Base-by-base conservation (phyloP, 2,797 vertebrate genomes). In the Neomorphus geoffroyi region DNA sequence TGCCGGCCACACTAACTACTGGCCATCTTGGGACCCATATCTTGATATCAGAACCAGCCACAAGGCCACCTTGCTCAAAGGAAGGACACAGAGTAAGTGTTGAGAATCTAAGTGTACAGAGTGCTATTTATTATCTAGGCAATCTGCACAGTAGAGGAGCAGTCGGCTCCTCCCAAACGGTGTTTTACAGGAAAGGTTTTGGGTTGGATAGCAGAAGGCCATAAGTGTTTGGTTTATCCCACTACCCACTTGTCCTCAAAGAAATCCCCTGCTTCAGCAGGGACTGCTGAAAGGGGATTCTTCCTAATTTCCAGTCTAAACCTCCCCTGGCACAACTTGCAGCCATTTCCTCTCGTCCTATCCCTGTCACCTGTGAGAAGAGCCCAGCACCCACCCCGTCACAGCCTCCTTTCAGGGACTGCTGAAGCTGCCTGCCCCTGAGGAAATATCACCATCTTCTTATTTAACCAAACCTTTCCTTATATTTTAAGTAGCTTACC, bases 401-500 rank as follows among this genome's bases (percentile, higher is more conserved):
- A n/a, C n/a, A n/a, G n/a, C n/a, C n/a, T n/a, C n/a, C n/a, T n/a
- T n/a, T n/a, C n/a, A 28, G 41, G 23, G 7, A 5, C 19, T 41
- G 33, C 28, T 7, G 7, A 18, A 18, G 23, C 23, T 11, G 32
- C 53, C 61, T 23, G 7, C 4, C 10, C 27, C 64, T 10, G 23
- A 58, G 65, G 30, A 27, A 16, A 5, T 1, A 18, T 5, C 16
- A 0, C 27, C 15, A 3, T 4, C 10, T 4, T 11, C 35, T 26
- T 1, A 0, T 0, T 23, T 46, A 16, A 7, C 13, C 39, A 5
- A 26, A 27, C 35, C 7, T 32, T 22, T 4, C 27, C 18, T 14
- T 11, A 1, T 2, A 1, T 4, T 11, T 6, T 2, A 0, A 2
- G 19, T 37, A 1, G 4, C 8, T 64, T 6, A 1, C 15, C 1